Evolutionary conservation across 1,140 invertebrate genomes (phyloP).

Genomic region (Cyclargus thomasi): DNA sequence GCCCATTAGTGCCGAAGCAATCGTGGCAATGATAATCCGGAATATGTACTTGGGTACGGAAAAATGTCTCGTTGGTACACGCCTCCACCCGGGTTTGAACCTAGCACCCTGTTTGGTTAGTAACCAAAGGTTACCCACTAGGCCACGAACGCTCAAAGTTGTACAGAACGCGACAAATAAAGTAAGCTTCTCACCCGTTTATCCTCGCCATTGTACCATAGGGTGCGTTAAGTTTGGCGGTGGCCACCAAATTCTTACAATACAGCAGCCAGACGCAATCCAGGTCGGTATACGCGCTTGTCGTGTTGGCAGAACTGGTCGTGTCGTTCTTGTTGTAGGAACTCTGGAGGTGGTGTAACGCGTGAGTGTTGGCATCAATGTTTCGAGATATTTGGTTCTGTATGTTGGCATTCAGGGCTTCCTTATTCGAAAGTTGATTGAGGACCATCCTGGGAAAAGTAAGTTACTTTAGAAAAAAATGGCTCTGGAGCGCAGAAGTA

Average conservation of each 20-base stretch:
- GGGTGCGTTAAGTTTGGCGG: conserved; percentile 72
- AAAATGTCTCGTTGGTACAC: no score
- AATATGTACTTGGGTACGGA: no score
- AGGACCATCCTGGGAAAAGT: conserved; percentile 43
- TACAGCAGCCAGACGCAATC: conserved; percentile 80
- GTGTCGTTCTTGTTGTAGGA: conserved; percentile 40
- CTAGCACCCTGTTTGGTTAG: no score
- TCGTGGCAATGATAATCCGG: no score
- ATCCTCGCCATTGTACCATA: conserved; percentile 78
- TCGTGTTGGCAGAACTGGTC: conserved; percentile 34
- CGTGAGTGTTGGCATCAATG: conserved; percentile 50
- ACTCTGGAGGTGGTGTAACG: conserved; percentile 47
- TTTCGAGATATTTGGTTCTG: conserved; percentile 48
- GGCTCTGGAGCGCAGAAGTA: no score
- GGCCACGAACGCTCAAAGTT: no score
- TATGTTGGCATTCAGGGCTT: conserved; percentile 34
- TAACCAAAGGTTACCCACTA: no score
- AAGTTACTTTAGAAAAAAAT: background rate
- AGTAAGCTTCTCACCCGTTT: conserved; percentile 72
- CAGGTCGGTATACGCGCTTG: conserved; percentile 54
- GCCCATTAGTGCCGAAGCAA: no score
- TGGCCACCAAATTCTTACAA: conserved; percentile 77
- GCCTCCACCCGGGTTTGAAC: no score
- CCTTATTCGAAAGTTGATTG: conserved; percentile 46
- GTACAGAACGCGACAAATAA: no score